Conservation (phyloP, 1,140 invertebrate genomes). For the Drosophila teissieri region DNA sequence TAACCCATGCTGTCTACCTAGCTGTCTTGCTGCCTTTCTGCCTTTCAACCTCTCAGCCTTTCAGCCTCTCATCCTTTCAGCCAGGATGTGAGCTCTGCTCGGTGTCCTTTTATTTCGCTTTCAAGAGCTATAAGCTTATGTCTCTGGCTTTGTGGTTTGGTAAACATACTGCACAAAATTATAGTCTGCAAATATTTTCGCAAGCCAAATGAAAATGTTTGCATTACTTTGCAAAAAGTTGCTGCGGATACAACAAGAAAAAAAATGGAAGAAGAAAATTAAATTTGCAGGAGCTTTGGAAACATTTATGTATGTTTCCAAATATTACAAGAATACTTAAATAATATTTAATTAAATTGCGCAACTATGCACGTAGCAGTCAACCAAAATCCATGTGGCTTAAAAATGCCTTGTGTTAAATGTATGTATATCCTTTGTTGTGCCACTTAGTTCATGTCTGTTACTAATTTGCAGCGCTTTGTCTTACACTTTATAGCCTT, state of each 20-base stretch:
- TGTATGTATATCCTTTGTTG: neutral
- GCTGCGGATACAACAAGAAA: neutral
- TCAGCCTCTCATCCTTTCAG: too few species aligned
- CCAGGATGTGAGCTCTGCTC: slow-evolving; percentile 17
- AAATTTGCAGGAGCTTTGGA: neutral
- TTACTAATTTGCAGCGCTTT: neutral
- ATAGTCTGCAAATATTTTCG: slow-evolving; percentile 1
- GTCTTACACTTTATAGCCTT: neutral
- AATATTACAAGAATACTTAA: neutral
- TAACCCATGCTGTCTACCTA: neutral
- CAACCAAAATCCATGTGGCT: too few species aligned
- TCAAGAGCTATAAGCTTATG: neutral
- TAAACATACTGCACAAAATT: slow-evolving; percentile 9
- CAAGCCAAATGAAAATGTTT: slow-evolving; percentile 16
- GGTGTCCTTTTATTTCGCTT: neutral
- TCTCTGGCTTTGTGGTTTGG: slow-evolving; percentile 16
- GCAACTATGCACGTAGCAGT: too few species aligned
- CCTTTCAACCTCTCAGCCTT: neutral
- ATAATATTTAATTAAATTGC: too few species aligned
- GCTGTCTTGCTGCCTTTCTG: slow-evolving; percentile 1
- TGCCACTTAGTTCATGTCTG: neutral
- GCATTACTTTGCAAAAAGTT: neutral
- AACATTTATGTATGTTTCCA: neutral
- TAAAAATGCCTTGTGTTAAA: too few species aligned
- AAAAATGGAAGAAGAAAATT: neutral